These are phyloP conservation scores for Apotomis turbidana DNA, from an alignment of 2,888 invertebrate species.

Conservation along the genomic window DNA sequence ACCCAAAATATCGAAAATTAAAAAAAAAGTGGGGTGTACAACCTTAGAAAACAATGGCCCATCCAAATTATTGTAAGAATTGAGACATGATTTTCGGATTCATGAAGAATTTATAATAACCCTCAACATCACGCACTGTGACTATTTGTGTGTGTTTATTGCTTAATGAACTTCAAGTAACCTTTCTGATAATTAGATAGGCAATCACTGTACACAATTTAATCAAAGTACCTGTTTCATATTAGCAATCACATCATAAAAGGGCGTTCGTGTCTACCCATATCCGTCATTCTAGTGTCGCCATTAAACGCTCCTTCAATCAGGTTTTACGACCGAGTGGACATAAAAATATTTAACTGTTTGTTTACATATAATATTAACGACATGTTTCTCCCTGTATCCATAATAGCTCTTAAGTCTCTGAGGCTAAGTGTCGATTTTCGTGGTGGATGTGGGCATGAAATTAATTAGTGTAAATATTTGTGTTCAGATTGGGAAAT, in stretches of 20 bases:
- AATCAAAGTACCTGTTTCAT: constrained; percentile 32
- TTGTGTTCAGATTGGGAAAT: constrained; percentile 58
- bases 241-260: constrained; percentile 19
- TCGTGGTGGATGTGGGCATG: constrained; percentile 48
- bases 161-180: no score
- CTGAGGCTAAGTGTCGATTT: constrained; percentile 44
- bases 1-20: no score
- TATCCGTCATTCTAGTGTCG: constrained; percentile 54
- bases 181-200: constrained; percentile 2
- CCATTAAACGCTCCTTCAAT: constrained; percentile 76
- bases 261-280: constrained; percentile 17
- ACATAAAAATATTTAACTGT: constrained; percentile 82
- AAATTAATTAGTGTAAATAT: constrained; percentile 67
- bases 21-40: no score
- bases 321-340: constrained; percentile 78
- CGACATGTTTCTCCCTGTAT: constrained; percentile 49
- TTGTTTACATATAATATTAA: constrained; percentile 81
- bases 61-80: no score
- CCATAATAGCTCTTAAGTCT: constrained; percentile 47
- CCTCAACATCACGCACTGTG: no score
- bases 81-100: no score
- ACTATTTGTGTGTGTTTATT: no score
- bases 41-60: no score
- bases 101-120: no score
- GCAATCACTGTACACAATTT: constrained; percentile 9